Base-by-base conservation (phyloP, 2,797 vertebrate species). In the Amphiprion clarkii region DNA sequence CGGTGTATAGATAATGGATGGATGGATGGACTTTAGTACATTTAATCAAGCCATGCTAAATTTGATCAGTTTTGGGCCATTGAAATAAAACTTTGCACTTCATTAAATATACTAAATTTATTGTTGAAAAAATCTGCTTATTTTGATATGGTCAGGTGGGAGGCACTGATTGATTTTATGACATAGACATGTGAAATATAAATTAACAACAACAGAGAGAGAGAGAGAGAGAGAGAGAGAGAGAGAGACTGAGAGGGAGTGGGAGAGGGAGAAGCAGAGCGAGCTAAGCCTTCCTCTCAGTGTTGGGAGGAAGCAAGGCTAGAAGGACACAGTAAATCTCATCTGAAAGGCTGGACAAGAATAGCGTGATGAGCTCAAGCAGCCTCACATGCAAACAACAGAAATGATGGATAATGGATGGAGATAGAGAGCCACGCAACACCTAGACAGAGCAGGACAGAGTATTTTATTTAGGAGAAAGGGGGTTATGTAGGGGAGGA, bases 281-380 rank as follows among this genome's bases (percentile, higher is more conserved):
- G 56, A 81, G 83, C 57, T 93, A 89, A 90, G 89, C 90, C 83
- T 77, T 74, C 74, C 79, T 78, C 51, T 86, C 75, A 61, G 74
- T 51, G 86, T 53, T 5, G 46, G 57, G 79, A 76, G 83, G 75
- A 77, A 79, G 63, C 56, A 74, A 74, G 66, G 51, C 67, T 54
- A 83, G 79, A 64, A 74, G 82, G 85, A 84, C 75, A 76, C 73
- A 65, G 74, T 88, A 92, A 93, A 91, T 92, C 89, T 92, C 87
- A 81, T 92, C 91, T 80, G 77, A 87, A 86, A 82, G 66, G 78
- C 44, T 36, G 60, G 90, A 92, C 92, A 87, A 87, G 88, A 94
- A 93, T 92, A 94, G 91, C 74, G 65, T 46, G 65, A 75, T 87
- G 88, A 94, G 88, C 90, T 89, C 79, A 62, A 69, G 70, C 67